These are phyloP conservation scores for Pheosia tremula DNA, from an alignment of 2,888 invertebrate genomes.

Conservation along the genomic window DNA sequence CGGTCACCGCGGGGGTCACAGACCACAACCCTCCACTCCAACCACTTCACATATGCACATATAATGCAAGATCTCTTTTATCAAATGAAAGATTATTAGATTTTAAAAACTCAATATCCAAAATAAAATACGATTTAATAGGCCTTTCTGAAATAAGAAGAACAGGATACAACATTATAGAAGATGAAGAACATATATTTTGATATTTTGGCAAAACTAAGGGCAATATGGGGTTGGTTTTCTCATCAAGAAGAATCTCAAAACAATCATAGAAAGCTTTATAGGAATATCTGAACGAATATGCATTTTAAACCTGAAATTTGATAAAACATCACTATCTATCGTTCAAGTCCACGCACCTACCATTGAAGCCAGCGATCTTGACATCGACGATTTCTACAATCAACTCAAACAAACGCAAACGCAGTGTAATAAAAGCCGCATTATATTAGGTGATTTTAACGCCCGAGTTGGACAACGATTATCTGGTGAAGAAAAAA, in stretches of 20 bases:
- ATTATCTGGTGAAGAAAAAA: slow-evolving; percentile 5
- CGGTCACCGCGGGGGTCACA: slow-evolving; percentile 13
- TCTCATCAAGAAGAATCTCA: slow-evolving; percentile 11
- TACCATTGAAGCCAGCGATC: slow-evolving; percentile 19
- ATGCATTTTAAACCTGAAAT: slow-evolving; percentile 5
- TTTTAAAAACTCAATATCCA: slow-evolving; percentile 13
- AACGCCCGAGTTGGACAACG: slow-evolving; percentile 28
- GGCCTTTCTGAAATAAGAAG: slow-evolving; percentile 23
- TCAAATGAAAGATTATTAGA: slow-evolving; percentile 12
- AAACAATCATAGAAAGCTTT: slow-evolving; percentile 6
- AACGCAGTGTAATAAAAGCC: slow-evolving; percentile 7
- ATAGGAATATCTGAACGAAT: slow-evolving; percentile 10
- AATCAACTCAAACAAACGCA: slow-evolving; percentile 18
- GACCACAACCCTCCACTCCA: slow-evolving; percentile 14
- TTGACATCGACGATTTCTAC: slow-evolving; percentile 26
- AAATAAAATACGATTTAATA: slow-evolving; percentile 22
- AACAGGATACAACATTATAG: slow-evolving; percentile 22
- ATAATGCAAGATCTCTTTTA: slow-evolving; percentile 8
- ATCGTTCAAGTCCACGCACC: slow-evolving; percentile 33
- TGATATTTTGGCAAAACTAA: slow-evolving; percentile 13
- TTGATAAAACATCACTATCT: slow-evolving; percentile 3
- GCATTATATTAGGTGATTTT: slow-evolving; percentile 29
- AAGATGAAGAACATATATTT: slow-evolving; percentile 19
- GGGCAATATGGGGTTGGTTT: slow-evolving; percentile 15
- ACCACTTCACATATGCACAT: background rate